phyloP scores from a whole-genome alignment of 2,888 invertebrate species.

The Zaprionus obscuricornis region DNA sequence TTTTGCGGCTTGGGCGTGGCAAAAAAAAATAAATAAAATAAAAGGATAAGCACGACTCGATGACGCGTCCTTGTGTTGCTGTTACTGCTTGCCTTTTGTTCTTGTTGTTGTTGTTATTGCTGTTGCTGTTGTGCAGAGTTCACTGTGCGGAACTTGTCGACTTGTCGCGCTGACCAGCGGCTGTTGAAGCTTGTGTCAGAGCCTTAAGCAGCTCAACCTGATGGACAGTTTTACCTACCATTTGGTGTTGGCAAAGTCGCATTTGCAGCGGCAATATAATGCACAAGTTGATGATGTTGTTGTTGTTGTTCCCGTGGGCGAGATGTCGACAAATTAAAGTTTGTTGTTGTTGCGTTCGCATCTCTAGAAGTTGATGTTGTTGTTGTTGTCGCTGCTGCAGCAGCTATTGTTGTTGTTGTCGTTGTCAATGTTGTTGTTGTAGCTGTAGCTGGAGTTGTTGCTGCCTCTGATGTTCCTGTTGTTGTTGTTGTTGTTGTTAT shows the following conservation, averaged over 20 bases:
- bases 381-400: neutral
- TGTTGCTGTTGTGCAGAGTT: no score
- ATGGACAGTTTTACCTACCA: slow-evolving; percentile 50
- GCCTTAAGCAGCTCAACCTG: no score
- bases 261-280: slow-evolving; percentile 29
- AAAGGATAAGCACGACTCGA: neutral
- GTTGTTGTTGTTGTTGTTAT: slow-evolving; percentile 19
- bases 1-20: no score
- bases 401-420: slow-evolving; percentile 8
- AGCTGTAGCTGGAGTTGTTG: slow-evolving; percentile 6
- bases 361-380: slow-evolving; percentile 15
- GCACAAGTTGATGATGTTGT: slow-evolving; percentile 41
- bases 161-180: no score
- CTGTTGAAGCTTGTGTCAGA: no score
- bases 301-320: slow-evolving; percentile 15
- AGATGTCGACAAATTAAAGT: slow-evolving; percentile 54
- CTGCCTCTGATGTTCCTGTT: neutral
- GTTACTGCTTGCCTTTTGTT: no score
- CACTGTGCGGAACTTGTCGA: no score
- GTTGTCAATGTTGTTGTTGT: slow-evolving; percentile 7
- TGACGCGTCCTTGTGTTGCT: no score
- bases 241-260: slow-evolving; percentile 21
- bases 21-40: slow-evolving; percentile 1
- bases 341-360: slow-evolving; percentile 9
- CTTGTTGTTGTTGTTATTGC: no score